These are phyloP conservation scores for Lithophane ornitopus DNA, from an alignment of 2,888 invertebrate species.

Conservation along the genomic window DNA sequence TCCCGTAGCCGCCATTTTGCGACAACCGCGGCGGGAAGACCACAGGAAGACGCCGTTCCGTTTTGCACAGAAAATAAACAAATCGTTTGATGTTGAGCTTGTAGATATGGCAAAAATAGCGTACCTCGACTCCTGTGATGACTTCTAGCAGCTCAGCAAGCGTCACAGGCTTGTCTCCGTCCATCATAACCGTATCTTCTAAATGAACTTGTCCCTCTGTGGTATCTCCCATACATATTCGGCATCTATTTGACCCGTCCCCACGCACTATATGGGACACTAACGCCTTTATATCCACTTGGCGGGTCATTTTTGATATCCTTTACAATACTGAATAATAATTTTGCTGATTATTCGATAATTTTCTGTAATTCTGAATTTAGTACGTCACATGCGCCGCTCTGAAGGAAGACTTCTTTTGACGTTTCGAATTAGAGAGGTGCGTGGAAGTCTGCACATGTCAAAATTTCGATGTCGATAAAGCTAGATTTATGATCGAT, in stretches of 20 bases:
- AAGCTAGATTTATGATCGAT: background rate
- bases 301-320: constrained; percentile 77
- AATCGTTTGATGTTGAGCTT: constrained; percentile 68
- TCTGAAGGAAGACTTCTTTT: constrained; percentile 35
- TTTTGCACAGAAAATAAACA: constrained; percentile 84
- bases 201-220: constrained; percentile 86
- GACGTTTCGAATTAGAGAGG: constrained; percentile 47
- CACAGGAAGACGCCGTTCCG: constrained; percentile 86
- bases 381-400: constrained; percentile 50
- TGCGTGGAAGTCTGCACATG: background rate
- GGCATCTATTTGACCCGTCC: constrained; percentile 85
- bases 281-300: constrained; percentile 86
- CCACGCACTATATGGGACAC: constrained; percentile 87
- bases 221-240: constrained; percentile 88
- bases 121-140: constrained; percentile 86
- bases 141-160: constrained; percentile 84
- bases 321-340: constrained; percentile 17
- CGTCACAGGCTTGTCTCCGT: constrained; percentile 84
- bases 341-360: constrained; percentile 15
- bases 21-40: constrained; percentile 75
- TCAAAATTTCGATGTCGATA: background rate
- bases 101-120: constrained; percentile 55
- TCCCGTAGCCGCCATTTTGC: constrained; percentile 78
- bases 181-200: constrained; percentile 87
- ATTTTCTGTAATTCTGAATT: constrained; percentile 31